A percentile compares a stretch with the other conserved stretches of the same genome.
phyloP scores from a whole-genome alignment of 1,140 invertebrate species.

The Tenebrio molitor region DNA sequence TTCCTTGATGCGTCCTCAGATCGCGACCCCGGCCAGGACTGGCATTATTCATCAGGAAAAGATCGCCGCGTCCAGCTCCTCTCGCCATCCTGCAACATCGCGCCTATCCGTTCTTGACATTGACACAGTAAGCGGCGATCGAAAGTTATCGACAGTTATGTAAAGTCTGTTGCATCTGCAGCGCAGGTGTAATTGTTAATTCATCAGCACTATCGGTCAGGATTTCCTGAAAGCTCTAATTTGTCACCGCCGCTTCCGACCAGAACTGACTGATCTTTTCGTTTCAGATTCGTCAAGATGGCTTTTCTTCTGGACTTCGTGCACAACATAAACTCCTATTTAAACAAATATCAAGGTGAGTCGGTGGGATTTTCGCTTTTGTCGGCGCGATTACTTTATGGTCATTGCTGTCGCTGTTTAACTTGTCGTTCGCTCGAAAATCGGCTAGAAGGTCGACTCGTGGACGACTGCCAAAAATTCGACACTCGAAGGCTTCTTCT shows the following conservation, averaged over 20 bases:
- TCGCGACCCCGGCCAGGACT: too few species aligned
- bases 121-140: slow-evolving; percentile 23
- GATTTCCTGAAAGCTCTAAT: slow-evolving; percentile 11
- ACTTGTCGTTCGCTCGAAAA: slow-evolving; percentile 6
- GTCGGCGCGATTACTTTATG: too few species aligned
- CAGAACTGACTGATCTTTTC: slow-evolving; percentile 54
- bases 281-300: slow-evolving; percentile 68
- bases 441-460: neutral
- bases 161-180: slow-evolving; percentile 21
- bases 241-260: neutral
- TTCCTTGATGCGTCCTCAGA: too few species aligned
- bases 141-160: slow-evolving; percentile 36
- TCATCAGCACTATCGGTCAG: neutral
- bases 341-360: slow-evolving; percentile 71
- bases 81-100: too few species aligned
- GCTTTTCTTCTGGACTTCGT: slow-evolving; percentile 69
- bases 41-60: too few species aligned
- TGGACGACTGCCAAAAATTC: too few species aligned
- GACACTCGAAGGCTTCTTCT: neutral
- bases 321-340: slow-evolving; percentile 68
- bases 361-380: slow-evolving; percentile 40
- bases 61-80: too few species aligned
- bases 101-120: slow-evolving; percentile 37
- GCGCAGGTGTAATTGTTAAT: slow-evolving; percentile 22
- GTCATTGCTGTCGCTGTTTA: neutral